Conservation (phyloP, 2,113 vertebrate species). For the Salvelinus namaycush region DNA sequence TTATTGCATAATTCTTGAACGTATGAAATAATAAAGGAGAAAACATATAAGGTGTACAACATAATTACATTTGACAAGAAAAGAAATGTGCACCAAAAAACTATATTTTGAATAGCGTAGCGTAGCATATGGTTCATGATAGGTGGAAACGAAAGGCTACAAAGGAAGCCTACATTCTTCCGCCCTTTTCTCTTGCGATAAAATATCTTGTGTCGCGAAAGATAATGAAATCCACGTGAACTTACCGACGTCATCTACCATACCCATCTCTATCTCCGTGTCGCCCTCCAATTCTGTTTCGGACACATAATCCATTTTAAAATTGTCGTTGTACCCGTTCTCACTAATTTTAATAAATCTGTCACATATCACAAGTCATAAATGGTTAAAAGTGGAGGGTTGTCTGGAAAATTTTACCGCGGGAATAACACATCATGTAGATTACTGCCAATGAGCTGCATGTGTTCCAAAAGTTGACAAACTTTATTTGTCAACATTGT, state of each 20-base stretch:
- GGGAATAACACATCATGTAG: too few relatives aligned
- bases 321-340: slow-evolving; percentile 40
- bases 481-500: too few relatives aligned
- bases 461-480: too few relatives aligned
- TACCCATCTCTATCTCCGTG: slow-evolving; percentile 23
- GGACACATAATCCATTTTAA: slow-evolving; percentile 58
- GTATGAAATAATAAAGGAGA: too few relatives aligned
- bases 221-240: neutral
- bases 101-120: neutral
- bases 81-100: neutral
- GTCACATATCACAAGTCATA: neutral
- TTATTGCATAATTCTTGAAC: too few relatives aligned
- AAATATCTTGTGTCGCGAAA: neutral
- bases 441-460: too few relatives aligned
- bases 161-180: neutral
- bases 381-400: neutral
- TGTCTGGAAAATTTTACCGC: neutral
- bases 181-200: neutral
- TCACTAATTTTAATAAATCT: slow-evolving; percentile 40
- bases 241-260: slow-evolving; percentile 62
- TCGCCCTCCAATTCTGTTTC: slow-evolving; percentile 39
- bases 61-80: neutral
- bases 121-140: neutral
- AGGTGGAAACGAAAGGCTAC: neutral
- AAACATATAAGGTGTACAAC: neutral